Percentiles rank a stretch among this genome's conserved stretches.
phyloP scores from a whole-genome alignment of 2,113 vertebrate genomes.

The Cathartes aura region DNA sequence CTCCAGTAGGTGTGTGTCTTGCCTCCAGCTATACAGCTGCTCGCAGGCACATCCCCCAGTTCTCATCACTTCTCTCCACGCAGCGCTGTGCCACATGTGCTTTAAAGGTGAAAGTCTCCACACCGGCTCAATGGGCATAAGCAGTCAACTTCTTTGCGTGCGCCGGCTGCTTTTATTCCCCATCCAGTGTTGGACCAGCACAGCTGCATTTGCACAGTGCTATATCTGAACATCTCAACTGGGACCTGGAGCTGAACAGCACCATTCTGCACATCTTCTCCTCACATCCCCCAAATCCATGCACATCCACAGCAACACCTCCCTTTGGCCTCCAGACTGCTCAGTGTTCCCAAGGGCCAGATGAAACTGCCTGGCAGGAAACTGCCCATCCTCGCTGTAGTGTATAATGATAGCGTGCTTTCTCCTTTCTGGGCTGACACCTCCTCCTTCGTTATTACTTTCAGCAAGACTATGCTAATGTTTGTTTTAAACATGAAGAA shows the following conservation, averaged over 20 bases:
- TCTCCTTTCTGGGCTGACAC: background rate
- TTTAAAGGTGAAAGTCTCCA: background rate
- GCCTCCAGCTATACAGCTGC: background rate
- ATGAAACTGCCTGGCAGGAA: background rate
- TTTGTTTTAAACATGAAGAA: background rate
- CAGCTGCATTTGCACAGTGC: background rate
- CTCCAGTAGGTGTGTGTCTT: background rate
- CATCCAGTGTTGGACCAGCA: background rate
- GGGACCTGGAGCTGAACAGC: background rate
- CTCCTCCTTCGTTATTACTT: background rate
- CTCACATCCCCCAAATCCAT: background rate
- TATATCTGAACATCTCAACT: background rate
- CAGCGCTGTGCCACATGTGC: accelerated
- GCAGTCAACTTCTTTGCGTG: background rate
- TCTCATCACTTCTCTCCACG: background rate
- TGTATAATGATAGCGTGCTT: background rate
- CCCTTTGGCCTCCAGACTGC: background rate
- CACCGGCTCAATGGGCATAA: accelerated
- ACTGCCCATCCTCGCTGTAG: background rate
- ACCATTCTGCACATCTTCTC: background rate
- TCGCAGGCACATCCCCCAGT: background rate
- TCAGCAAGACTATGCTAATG: background rate
- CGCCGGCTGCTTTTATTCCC: background rate
- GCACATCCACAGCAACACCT: background rate
- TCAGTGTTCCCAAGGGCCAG: background rate